These are phyloP conservation scores for Etheostoma nigrum DNA, from an alignment of 2,797 vertebrate species.

Conservation along the genomic window DNA sequence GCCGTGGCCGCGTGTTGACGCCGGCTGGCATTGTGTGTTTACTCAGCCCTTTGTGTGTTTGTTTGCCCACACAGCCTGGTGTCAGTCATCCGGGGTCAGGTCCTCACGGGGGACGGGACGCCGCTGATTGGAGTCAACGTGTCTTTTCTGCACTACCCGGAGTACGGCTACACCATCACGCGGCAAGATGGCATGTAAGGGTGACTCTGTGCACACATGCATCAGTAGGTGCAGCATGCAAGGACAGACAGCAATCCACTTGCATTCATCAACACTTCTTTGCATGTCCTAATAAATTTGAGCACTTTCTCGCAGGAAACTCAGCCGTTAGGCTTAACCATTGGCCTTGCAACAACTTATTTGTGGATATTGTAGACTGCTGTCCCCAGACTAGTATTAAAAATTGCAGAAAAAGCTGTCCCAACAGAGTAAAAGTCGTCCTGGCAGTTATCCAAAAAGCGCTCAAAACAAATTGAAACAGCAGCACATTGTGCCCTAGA, in stretches of 20 bases:
- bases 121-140: conserved; percentile 98
- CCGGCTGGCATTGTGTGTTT: conserved; percentile 66
- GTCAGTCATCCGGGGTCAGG: conserved; percentile 97
- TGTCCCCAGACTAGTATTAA: conserved; percentile 20
- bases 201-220: conserved; percentile 20
- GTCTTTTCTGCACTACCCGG: conserved; percentile 93
- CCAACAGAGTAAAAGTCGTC: conserved; percentile 37
- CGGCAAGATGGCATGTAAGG: conserved; percentile 98
- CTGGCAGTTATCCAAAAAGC: conserved; percentile 54
- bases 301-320: background rate
- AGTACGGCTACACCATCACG: conserved; percentile 94
- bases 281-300: conserved; percentile 45
- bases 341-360: conserved; percentile 22
- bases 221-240: background rate
- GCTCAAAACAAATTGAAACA: conserved; percentile 64
- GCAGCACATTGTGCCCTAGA: conserved; percentile 65
- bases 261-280: conserved; percentile 31
- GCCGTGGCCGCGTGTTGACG: conserved; percentile 35
- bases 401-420: conserved; percentile 33
- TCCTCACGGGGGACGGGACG: conserved; percentile 96
- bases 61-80: conserved; percentile 87
- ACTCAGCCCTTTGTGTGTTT: conserved; percentile 69
- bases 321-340: conserved; percentile 27
- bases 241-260: background rate
- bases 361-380: background rate